Evolutionary conservation across 2,797 vertebrate species (phyloP), one percentile per base, ranked within the genome.

Genomic region (Yasuhikotakia modesta): DNA sequence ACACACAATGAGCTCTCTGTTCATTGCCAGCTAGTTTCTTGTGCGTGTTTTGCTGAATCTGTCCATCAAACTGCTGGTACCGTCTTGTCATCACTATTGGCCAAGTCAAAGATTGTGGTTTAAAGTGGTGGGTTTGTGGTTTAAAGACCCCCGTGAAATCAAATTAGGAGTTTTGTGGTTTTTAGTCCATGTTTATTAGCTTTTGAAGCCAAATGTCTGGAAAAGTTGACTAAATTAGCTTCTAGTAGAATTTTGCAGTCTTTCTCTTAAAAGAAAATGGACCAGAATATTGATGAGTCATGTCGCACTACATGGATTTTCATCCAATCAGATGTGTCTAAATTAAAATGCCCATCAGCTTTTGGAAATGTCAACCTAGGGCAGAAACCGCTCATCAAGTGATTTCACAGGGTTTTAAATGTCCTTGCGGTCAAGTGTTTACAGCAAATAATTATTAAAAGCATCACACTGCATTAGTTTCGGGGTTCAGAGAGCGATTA

Each of bases 1-100:
- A 72, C 70, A 57, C 45, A 75, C 73, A 83, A 83, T 70, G 64
- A 73, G 68, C 65, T 86, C 71, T 73, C 52, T n/a, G 35, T 68
- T 79, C 58, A 45, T 58, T 50, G 53, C 81, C 73, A 83, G 72
- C 82, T 66, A 82, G 72, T 55, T 64, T 65, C 65, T 22, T 27
- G n/a, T 43, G 30, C 17, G 43, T 43, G 43, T 58, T 67, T 50
- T 55, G 21, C 57, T 12, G 43, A 52, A 55, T 45, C 67, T 66
- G 45, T 75, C 76, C 16, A 17, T 57, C 76, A 72, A 71, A 32
- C 32, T 63, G 21, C 22, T 27, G 30, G 39, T 53, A 50, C 74
- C 10, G 52, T 67, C 39, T 60, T 39, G 48, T 78, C 55, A 63
- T 57, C 8, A 30, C 14, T 21, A 12, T 68, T 75, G 63, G 61